phyloP scores from a whole-genome alignment of 2,888 invertebrate genomes.

The Yponomeuta malinellus region DNA sequence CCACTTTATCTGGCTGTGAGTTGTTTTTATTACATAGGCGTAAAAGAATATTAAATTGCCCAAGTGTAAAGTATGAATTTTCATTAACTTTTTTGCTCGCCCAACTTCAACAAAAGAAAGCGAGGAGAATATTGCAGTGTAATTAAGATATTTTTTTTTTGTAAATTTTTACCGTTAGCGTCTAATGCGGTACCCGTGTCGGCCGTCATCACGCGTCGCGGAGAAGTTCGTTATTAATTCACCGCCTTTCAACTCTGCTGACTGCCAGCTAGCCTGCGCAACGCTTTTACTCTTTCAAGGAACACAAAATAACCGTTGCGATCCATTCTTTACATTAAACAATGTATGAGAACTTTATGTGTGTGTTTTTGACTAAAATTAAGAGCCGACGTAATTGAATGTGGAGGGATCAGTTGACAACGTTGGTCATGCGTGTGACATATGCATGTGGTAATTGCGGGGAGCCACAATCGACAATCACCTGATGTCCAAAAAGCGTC shows the following conservation, averaged over 20 bases:
- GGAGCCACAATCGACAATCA: conserved; percentile 68
- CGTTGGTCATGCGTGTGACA: conserved; percentile 23
- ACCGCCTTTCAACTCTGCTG: conserved; percentile 55
- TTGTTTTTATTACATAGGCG: not conserved
- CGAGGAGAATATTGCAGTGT: conserved; percentile 14
- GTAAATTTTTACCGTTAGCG: conserved; percentile 49
- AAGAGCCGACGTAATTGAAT: not conserved
- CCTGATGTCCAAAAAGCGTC: conserved; percentile 68
- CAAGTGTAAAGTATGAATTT: conserved; percentile 8
- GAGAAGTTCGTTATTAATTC: conserved; percentile 73
- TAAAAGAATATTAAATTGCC: not conserved
- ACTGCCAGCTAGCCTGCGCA: conserved; percentile 23
- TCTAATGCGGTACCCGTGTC: conserved; percentile 74
- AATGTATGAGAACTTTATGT: not conserved
- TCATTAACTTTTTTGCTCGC: not conserved
- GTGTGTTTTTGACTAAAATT: not conserved
- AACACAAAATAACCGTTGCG: conserved; percentile 5
- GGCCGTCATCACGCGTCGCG: conserved; percentile 74
- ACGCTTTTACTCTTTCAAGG: conserved; percentile 40
- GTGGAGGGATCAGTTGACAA: conserved; percentile 6
- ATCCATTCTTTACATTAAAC: not conserved
- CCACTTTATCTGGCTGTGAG: not conserved
- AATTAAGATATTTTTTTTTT: conserved; percentile 33
- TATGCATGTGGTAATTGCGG: conserved; percentile 48
- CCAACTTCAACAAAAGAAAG: conserved; percentile 8